These are phyloP conservation scores for Nyctibius bracteatus DNA, from an alignment of 2,113 vertebrate species.

Conservation along the genomic window DNA sequence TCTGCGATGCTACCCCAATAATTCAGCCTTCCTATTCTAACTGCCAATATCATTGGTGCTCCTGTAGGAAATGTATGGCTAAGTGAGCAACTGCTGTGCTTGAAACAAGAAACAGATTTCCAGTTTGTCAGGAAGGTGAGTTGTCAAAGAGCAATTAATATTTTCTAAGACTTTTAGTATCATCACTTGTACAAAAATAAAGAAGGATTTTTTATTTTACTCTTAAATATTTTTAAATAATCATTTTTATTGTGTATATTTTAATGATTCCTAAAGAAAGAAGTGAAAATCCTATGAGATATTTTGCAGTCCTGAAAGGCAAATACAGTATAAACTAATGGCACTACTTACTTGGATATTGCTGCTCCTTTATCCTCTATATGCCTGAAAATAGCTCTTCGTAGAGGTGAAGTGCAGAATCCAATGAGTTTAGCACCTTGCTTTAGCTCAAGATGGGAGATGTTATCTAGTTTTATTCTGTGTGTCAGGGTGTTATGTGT, in stretches of 20 bases:
- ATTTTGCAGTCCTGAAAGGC: not conserved
- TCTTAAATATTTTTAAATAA: not conserved
- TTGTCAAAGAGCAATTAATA: not conserved
- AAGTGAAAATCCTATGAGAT: not conserved
- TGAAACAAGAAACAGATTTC: not conserved
- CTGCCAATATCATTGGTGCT: not conserved
- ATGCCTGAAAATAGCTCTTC: conserved; percentile 2
- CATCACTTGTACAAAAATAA: not conserved
- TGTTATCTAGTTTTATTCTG: not conserved
- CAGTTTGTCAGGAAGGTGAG: not conserved
- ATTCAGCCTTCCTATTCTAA: not conserved
- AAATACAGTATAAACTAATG: not conserved
- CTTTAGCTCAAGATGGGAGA: not conserved
- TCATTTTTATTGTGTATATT: not conserved
- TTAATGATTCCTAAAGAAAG: not conserved
- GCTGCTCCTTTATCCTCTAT: not conserved
- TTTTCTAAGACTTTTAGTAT: not conserved
- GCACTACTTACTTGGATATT: not conserved
- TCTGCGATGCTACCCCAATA: not conserved
- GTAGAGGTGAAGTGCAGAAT: not conserved
- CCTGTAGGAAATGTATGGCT: not conserved
- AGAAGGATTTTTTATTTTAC: not conserved
- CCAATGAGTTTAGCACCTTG: not conserved
- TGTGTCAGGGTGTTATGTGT: not conserved
- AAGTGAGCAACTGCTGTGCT: not conserved